Evolutionary conservation across 2,888 invertebrate genomes (phyloP).

Genomic region (Leptarthrus brevirostris): DNA sequence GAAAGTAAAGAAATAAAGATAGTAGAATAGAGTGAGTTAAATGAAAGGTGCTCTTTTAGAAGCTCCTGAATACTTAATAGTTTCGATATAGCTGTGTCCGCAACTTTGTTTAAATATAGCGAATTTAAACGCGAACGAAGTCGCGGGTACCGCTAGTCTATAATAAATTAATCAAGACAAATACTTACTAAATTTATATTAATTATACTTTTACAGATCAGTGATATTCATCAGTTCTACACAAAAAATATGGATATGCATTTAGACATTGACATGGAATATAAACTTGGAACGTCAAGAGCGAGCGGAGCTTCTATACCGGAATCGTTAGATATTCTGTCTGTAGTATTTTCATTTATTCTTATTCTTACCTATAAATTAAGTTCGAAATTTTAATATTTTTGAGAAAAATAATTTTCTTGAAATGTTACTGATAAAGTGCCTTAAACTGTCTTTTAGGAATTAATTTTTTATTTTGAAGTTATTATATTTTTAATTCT

Average conservation of each 20-base stretch:
- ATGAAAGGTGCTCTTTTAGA: no score
- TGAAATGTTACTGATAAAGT: constrained; percentile 40
- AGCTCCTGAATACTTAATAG: no score
- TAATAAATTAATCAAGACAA: no score
- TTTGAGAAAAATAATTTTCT: constrained; percentile 6
- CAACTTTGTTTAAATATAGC: no score
- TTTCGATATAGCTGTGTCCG: no score
- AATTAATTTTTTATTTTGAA: constrained; percentile 14
- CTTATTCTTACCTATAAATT: not conserved
- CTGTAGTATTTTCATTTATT: not conserved
- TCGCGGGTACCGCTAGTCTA: no score
- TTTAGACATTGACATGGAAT: constrained; percentile 66
- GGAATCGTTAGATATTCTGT: not conserved
- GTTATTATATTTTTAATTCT: constrained; percentile 4
- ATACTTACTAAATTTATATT: no score
- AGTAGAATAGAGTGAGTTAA: no score
- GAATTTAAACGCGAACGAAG: no score
- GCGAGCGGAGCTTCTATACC: constrained; percentile 29
- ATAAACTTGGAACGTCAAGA: constrained; percentile 65
- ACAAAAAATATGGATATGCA: constrained; percentile 72
- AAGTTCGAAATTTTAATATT: constrained; percentile 14
- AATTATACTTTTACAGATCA: constrained; percentile 73
- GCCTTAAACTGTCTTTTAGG: constrained; percentile 38
- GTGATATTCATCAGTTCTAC: constrained; percentile 80
- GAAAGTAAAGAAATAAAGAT: no score